Conservation (phyloP, 2,888 invertebrate genomes). For the Drosophila ezoana region DNA sequence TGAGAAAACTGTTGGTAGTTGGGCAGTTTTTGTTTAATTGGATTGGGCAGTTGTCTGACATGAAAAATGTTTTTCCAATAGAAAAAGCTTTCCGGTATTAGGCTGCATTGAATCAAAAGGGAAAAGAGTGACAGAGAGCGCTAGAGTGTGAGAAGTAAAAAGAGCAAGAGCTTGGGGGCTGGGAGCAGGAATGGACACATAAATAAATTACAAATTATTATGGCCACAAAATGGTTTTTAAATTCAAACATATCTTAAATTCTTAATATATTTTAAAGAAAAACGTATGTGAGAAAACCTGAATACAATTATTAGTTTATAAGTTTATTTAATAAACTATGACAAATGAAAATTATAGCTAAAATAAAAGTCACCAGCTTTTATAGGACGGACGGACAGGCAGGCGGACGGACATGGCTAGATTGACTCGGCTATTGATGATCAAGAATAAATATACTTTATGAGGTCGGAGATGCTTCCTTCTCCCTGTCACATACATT, state of each 20-base stretch:
- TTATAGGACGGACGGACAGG: too few species aligned
- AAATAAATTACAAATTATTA: background rate
- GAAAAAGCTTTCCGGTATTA: slow-evolving; percentile 52
- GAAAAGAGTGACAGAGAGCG: background rate
- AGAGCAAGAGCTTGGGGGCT: background rate
- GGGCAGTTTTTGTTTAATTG: slow-evolving; percentile 61
- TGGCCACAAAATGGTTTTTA: background rate
- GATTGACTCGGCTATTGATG: too few species aligned
- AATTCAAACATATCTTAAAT: background rate
- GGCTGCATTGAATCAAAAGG: slow-evolving; percentile 46
- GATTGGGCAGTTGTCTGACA: slow-evolving; percentile 62
- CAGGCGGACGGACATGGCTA: too few species aligned
- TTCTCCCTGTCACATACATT: too few species aligned
- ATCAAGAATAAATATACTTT: too few species aligned
- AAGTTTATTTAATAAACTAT: too few species aligned
- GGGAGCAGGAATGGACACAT: slow-evolving; percentile 1
- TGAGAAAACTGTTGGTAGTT: slow-evolving; percentile 52
- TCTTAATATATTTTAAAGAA: too few species aligned
- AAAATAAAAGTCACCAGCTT: too few species aligned
- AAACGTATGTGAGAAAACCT: too few species aligned
- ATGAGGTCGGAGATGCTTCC: too few species aligned
- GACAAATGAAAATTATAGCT: too few species aligned
- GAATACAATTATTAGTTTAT: too few species aligned
- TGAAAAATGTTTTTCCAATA: slow-evolving; percentile 64
- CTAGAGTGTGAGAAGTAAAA: background rate